phyloP scores from a whole-genome alignment of 1,140 invertebrate genomes.

The Riptortus pedestris region DNA sequence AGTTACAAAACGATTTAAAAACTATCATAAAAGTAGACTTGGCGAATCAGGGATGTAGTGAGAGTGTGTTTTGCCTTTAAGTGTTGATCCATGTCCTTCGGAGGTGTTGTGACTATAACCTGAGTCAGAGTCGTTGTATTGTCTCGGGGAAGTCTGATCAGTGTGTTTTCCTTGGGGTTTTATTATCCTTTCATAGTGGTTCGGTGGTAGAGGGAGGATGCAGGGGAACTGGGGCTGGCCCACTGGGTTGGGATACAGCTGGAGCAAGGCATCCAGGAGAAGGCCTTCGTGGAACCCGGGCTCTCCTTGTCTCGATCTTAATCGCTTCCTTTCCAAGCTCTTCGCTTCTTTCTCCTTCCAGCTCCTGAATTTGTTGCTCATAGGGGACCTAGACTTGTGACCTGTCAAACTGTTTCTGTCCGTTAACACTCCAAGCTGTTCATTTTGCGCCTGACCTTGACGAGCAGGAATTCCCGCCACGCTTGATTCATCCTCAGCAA shows the following conservation, averaged over 20 bases:
- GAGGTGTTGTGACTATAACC: slow-evolving; percentile 58
- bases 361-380: slow-evolving; percentile 32
- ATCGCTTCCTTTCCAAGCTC: slow-evolving; percentile 38
- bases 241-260: slow-evolving; percentile 43
- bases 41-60: slow-evolving; percentile 1
- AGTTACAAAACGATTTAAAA: no score
- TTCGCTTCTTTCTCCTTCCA: slow-evolving; percentile 46
- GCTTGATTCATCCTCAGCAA: slow-evolving; percentile 55
- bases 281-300: slow-evolving; percentile 53
- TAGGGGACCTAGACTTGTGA: slow-evolving; percentile 33
- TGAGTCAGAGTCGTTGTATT: slow-evolving; percentile 47
- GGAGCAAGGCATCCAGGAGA: slow-evolving; percentile 50
- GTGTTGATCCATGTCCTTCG: slow-evolving; percentile 31
- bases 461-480: slow-evolving; percentile 38
- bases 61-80: not conserved
- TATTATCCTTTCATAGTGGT: slow-evolving; percentile 25
- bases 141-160: slow-evolving; percentile 30
- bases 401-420: no score
- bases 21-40: slow-evolving; percentile 6
- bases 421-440: no score
- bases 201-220: slow-evolving; percentile 39
- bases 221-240: slow-evolving; percentile 33
- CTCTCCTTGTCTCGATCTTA: slow-evolving; percentile 33
- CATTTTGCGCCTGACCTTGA: slow-evolving; percentile 35
- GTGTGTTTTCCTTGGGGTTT: slow-evolving; percentile 21